These are phyloP conservation scores for Melanargia galathea DNA, from an alignment of 2,888 invertebrate species.

Conservation along the genomic window DNA sequence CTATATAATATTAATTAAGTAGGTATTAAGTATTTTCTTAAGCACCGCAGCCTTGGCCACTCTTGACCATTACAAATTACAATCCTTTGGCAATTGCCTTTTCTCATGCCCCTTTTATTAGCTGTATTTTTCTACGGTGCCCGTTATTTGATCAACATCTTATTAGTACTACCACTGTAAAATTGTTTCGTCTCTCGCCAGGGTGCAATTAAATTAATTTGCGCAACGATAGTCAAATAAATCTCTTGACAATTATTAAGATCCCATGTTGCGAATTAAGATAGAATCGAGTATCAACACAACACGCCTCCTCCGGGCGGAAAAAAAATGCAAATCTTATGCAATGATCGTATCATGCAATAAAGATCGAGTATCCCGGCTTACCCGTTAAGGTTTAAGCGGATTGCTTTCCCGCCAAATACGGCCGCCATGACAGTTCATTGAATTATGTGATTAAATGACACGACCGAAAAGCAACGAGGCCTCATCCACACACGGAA, in stretches of 20 bases:
- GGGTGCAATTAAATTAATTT: background rate
- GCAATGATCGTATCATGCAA: conserved; percentile 62
- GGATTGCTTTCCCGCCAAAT: conserved; percentile 81
- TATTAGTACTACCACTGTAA: too few species aligned
- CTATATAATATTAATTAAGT: too few species aligned
- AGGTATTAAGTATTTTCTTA: too few species aligned
- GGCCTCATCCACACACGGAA: background rate
- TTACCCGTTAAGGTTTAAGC: conserved; percentile 74
- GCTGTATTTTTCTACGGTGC: too few species aligned
- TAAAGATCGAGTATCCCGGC: conserved; percentile 72
- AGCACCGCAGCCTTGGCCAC: too few species aligned
- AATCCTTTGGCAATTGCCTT: too few species aligned
- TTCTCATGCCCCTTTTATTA: too few species aligned
- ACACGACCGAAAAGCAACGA: conserved; percentile 39
- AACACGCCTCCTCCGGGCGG: conserved; percentile 16
- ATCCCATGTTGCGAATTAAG: conserved; percentile 28
- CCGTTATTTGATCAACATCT: too few species aligned
- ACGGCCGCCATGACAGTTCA: conserved; percentile 75
- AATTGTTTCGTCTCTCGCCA: background rate
- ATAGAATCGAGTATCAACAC: conserved; percentile 36
- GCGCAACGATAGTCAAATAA: background rate
- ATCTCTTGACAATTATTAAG: conserved; percentile 10
- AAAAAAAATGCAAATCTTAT: conserved; percentile 53
- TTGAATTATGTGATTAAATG: conserved; percentile 78
- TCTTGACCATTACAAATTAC: too few species aligned